Evolutionary conservation across 2,113 vertebrate genomes (phyloP).

Genomic region (Gnathonemus echidnorhynchus): DNA sequence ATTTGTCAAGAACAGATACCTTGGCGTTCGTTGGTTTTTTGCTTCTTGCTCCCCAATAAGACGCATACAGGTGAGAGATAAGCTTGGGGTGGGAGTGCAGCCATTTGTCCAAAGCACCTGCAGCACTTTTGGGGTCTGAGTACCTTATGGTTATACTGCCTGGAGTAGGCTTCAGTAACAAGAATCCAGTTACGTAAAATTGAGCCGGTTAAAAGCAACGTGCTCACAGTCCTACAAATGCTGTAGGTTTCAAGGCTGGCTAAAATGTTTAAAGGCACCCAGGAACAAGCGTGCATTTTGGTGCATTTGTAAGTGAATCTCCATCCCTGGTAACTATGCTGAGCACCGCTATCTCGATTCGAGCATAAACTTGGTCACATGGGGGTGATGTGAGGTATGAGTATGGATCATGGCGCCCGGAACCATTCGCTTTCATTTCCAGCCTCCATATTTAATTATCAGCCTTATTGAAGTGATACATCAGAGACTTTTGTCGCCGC

Average conservation of each 20-base stretch:
- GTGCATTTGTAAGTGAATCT: background rate
- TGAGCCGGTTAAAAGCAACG: background rate
- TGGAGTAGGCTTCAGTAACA: background rate
- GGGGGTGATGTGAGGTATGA: background rate
- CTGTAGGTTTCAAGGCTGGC: background rate
- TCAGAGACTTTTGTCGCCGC: background rate
- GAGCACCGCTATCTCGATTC: background rate
- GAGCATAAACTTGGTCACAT: background rate
- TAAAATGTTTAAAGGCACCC: background rate
- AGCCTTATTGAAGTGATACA: background rate
- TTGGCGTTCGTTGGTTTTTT: background rate
- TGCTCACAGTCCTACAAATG: background rate
- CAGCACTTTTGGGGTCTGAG: background rate
- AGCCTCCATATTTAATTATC: background rate
- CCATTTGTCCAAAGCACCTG: background rate
- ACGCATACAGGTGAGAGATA: background rate
- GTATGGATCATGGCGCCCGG: background rate
- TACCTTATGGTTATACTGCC: background rate
- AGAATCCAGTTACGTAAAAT: background rate
- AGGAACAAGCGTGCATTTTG: background rate
- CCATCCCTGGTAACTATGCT: background rate
- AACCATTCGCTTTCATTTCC: background rate
- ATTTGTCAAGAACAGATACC: background rate
- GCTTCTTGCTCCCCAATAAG: background rate
- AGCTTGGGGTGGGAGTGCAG: background rate